Evolutionary conservation across 64 coral and sea anemone species (phyloP), one percentile per base, ranked within the genome.

Genomic region (Dendronephthya gigantea): DNA sequence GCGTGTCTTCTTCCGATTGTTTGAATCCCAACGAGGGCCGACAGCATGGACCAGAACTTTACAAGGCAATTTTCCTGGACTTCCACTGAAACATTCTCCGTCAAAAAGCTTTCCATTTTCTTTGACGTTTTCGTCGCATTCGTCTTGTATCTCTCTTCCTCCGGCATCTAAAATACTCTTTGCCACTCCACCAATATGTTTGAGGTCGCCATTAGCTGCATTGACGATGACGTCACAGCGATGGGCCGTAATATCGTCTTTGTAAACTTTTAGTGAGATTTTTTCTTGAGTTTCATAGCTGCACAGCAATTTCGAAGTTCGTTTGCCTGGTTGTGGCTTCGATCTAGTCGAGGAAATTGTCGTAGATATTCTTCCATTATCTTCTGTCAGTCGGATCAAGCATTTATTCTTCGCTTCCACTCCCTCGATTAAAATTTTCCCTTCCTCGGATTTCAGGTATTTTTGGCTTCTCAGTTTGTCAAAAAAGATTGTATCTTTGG

Each of bases 181-280:
- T n/a, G n/a, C n/a, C n/a, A n/a, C 70, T 36, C 85, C 90, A 50
- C 81, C 85, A 41, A 23, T 49, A 40, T 91, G 90, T 17, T 91
- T 19, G 10, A 91, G 43, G 11, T 87, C 47, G 4, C 50, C 23
- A 12, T 87, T 91, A 17, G 90, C 90, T 17, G 90, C 90, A 39
- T 87, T 91, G 11, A 91, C 90, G 75, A 91, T 87, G 4, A 91
- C 90, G 35, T 91, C 85, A 45, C 86, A 85, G 9, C 82, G 35
- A 40, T 86, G 90, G 9, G 81, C 37, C 52, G 85, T 87, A 10
- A 91, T 86, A 83, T 84, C 58, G 34, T 51, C 90, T 49, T 91
- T 66, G 36, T 83, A 87, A 0, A 91, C 90, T 30, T 38, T 41
- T 29, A 91, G 56, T 1, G 3, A 87, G 47, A 87, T 87, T 59